A percentile compares a stretch with the other conserved stretches of the same genome.
Conservation (phyloP, 2,888 invertebrate species). For the Tipula unca region DNA sequence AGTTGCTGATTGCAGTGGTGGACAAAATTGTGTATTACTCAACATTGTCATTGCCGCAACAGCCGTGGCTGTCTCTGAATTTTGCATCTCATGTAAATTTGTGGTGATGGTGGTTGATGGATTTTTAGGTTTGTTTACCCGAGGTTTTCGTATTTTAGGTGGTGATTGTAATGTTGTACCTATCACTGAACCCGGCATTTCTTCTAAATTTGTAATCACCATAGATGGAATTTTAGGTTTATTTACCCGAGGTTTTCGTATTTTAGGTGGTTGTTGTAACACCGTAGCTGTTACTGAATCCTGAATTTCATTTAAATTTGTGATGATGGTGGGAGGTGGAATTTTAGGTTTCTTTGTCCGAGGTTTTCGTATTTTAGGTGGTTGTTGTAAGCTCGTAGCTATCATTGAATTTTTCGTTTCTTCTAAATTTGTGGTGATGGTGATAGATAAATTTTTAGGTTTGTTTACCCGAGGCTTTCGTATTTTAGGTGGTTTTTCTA, state of each 20-base stretch:
- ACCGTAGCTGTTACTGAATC: neutral
- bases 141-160: neutral
- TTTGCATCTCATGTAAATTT: neutral
- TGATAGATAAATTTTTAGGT: neutral
- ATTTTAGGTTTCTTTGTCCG: neutral
- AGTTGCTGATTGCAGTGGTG: neutral
- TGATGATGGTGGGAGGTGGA: neutral
- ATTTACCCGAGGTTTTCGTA: neutral
- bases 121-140: neutral
- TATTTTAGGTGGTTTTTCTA: neutral
- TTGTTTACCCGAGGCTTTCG: too few relatives aligned
- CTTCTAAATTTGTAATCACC: neutral
- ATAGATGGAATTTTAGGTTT: neutral
- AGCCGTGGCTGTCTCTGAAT: neutral
- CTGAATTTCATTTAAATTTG: neutral
- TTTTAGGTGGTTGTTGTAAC: neutral
- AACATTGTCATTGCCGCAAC: neutral
- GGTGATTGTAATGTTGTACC: neutral
- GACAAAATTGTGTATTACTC: neutral
- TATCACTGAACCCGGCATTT: neutral
- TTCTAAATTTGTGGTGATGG: neutral
- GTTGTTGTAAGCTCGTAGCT: neutral
- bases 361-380: neutral
- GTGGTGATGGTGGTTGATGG: neutral
- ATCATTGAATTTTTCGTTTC: neutral